Percentiles rank a stretch among this genome's conserved stretches.
These are phyloP conservation scores for Euborellia annulipes DNA, from an alignment of 1,140 invertebrate genomes.

Conservation along the genomic window DNA sequence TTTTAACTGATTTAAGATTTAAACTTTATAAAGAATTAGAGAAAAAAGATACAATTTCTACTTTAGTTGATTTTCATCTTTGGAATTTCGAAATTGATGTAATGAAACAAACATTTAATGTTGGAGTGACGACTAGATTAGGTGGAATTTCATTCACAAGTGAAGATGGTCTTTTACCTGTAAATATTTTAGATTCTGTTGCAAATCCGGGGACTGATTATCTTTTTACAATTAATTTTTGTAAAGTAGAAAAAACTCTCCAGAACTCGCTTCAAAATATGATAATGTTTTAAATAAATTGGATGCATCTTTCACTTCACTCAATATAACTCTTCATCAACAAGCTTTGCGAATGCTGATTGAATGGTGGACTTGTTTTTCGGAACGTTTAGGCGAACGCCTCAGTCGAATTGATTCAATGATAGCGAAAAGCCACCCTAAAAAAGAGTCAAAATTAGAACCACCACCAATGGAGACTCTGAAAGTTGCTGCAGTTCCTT, in stretches of 20 bases:
- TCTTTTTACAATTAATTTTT: constrained; percentile 10
- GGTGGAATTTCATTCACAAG: constrained; percentile 43
- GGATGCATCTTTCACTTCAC: constrained; percentile 56
- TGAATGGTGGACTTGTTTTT: constrained; percentile 16
- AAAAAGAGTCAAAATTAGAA: too few species aligned
- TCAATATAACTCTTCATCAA: constrained; percentile 68
- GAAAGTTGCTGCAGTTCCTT: too few species aligned
- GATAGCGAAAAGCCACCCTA: too few species aligned
- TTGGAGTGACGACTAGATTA: constrained; percentile 46
- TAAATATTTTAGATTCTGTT: too few species aligned
- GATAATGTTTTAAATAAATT: constrained; percentile 64
- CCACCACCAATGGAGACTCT: too few species aligned
- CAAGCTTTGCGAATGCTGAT: constrained; percentile 49
- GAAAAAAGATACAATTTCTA: too few species aligned
- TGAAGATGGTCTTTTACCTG: too few species aligned
- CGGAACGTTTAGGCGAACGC: too few species aligned
- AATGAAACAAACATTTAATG: constrained; percentile 57
- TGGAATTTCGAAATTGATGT: constrained; percentile 49
- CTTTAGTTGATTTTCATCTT: constrained; percentile 31
- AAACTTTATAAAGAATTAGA: too few species aligned
- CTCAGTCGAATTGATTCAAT: too few species aligned
- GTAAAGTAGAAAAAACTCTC: constrained; percentile 62
- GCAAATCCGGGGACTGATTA: too few species aligned
- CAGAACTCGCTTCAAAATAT: constrained; percentile 67
- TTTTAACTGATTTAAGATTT: too few species aligned